Conservation (phyloP, 2,113 vertebrate species). For the Scytalopus superciliaris region DNA sequence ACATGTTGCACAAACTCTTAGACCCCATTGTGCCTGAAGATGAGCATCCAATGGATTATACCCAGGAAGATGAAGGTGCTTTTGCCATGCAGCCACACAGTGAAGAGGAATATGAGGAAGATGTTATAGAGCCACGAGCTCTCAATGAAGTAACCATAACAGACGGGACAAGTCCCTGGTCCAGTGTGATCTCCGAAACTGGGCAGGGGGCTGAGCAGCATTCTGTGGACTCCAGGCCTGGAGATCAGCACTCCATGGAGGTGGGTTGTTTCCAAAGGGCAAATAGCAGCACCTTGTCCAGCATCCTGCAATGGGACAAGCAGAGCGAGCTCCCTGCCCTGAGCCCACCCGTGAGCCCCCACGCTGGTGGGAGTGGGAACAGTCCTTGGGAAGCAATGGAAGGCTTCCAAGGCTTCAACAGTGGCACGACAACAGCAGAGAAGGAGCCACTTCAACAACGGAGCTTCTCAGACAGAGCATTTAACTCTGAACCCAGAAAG, state of each 20-base stretch:
- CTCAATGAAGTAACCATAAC: constrained; percentile 90
- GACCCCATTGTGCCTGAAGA: not conserved
- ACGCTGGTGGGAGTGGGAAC: accelerated
- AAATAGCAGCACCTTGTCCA: not conserved
- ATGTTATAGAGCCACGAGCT: constrained; percentile 81
- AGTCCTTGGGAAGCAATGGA: not conserved
- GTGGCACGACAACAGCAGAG: accelerated
- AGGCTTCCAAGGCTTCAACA: not conserved
- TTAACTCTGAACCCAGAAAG: not conserved
- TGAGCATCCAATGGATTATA: not conserved
- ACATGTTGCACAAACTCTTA: not conserved
- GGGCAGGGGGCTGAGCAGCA: constrained; percentile 68
- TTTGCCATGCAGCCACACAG: constrained; percentile 25
- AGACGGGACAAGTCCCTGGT: constrained; percentile 93
- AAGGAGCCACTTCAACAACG: not conserved
- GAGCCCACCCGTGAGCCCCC: not conserved
- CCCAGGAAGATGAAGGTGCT: constrained; percentile 4
- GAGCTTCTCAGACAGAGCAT: not conserved
- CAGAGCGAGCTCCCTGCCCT: not conserved
- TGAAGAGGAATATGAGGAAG: constrained; percentile 89
- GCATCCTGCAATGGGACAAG: not conserved
- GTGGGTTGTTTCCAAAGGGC: not conserved
- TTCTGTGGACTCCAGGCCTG: not conserved
- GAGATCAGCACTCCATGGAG: not conserved
- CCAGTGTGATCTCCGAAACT: constrained; percentile 84